Conservation (phyloP, 35 echinoderm and acorn worm genomes). For the Patiria miniata region DNA sequence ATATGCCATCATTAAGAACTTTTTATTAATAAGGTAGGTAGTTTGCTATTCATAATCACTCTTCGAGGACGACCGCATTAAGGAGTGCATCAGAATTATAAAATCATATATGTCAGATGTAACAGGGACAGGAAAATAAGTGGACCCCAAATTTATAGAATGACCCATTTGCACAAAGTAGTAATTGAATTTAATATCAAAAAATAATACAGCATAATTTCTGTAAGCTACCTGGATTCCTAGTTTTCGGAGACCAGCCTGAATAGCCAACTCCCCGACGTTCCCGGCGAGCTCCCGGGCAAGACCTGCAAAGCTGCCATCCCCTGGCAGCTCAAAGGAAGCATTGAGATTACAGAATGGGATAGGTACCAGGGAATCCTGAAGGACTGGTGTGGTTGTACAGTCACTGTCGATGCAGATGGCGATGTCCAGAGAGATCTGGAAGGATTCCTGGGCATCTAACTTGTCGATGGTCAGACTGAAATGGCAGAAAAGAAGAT, state of each 20-base stretch:
- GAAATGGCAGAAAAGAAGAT: neutral
- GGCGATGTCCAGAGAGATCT: neutral
- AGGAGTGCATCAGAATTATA: no score
- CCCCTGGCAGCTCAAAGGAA: constrained; percentile 3
- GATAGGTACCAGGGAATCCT: neutral
- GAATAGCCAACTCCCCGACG: neutral
- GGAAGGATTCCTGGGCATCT: neutral
- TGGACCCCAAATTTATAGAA: no score
- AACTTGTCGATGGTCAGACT: constrained; percentile 29
- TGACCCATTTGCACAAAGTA: no score
- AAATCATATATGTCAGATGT: no score
- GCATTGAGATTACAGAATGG: constrained; percentile 14
- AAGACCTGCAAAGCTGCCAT: constrained; percentile 7
- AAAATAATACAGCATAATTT: neutral
- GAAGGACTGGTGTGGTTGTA: neutral
- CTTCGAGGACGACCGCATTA: no score
- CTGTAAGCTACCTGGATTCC: constrained; percentile 24
- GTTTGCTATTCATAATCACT: no score
- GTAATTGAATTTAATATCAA: no score
- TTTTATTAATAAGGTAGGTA: neutral
- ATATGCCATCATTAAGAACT: no score
- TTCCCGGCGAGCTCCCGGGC: neutral
- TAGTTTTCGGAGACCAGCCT: neutral
- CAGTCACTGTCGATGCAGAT: neutral
- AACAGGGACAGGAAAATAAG: no score